These are phyloP conservation scores for Spinus olivaceus DNA, from an alignment of 2,797 vertebrate species.

Conservation along the genomic window DNA sequence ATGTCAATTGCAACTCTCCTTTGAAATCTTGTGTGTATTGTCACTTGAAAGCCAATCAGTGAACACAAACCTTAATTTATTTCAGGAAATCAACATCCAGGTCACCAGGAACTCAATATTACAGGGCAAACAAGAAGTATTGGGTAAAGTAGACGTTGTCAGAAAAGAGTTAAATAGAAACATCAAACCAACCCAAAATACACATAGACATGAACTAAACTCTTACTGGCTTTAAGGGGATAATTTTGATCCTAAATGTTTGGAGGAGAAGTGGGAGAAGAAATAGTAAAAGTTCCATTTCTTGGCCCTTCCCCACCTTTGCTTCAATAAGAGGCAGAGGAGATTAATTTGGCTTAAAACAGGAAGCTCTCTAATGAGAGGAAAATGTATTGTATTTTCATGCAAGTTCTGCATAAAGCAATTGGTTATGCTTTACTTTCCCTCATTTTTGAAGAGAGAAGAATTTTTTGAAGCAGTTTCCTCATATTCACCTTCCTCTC, in stretches of 20 bases:
- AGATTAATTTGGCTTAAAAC: neutral
- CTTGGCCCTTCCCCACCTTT: neutral
- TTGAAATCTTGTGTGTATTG: neutral
- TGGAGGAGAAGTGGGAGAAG: neutral
- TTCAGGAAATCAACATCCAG: neutral
- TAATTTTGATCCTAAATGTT: neutral
- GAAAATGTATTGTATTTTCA: neutral
- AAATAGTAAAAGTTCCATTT: neutral
- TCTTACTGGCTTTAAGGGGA: neutral
- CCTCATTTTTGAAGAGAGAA: neutral
- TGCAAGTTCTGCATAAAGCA: neutral
- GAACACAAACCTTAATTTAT: neutral
- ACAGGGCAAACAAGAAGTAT: neutral
- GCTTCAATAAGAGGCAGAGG: neutral
- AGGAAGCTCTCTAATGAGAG: neutral
- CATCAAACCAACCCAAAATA: neutral
- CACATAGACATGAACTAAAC: neutral
- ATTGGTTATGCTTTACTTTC: neutral
- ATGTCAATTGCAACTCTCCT: neutral
- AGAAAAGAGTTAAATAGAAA: neutral
- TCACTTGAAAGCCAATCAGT: neutral
- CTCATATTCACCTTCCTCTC: neutral
- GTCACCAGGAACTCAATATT: neutral
- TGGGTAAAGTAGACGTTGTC: rapidly evolving
- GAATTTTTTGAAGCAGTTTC: neutral